phyloP scores from a whole-genome alignment of 1,140 invertebrate genomes.

The Muscidifurax raptorellus region DNA sequence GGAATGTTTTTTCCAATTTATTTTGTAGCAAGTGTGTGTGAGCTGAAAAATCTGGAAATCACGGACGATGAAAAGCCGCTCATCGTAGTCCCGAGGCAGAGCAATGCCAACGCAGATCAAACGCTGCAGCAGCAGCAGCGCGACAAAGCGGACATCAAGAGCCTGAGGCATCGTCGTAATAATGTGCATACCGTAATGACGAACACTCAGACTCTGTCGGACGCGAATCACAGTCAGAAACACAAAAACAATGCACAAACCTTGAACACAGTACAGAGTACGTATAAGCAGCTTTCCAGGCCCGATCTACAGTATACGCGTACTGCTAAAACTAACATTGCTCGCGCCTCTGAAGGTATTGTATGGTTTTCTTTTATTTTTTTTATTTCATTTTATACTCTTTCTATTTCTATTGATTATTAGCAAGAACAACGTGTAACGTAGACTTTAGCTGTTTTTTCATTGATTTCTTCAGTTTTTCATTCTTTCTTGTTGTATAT shows the following conservation, averaged over 20 bases:
- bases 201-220: slow-evolving; percentile 58
- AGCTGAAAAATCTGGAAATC: slow-evolving; percentile 74
- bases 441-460: no score
- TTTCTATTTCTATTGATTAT: slow-evolving; percentile 47
- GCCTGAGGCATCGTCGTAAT: slow-evolving; percentile 30
- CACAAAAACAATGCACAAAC: slow-evolving; percentile 68
- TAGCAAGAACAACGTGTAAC: no score
- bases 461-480: slow-evolving; percentile 6
- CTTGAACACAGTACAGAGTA: slow-evolving; percentile 65
- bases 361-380: slow-evolving; percentile 56
- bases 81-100: slow-evolving; percentile 50
- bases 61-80: slow-evolving; percentile 58
- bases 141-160: slow-evolving; percentile 26
- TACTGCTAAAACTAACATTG: slow-evolving; percentile 68
- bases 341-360: slow-evolving; percentile 71
- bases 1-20: slow-evolving; percentile 72
- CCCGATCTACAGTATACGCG: slow-evolving; percentile 67
- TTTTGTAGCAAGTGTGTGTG: slow-evolving; percentile 74
- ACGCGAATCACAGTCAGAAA: slow-evolving; percentile 64
- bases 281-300: slow-evolving; percentile 68
- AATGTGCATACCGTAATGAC: slow-evolving; percentile 61
- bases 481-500: not conserved
- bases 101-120: slow-evolving; percentile 28
- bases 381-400: slow-evolving; percentile 36
- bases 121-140: not conserved